These are phyloP conservation scores for Armadillidium nasatum DNA, from an alignment of 1,140 invertebrate genomes.

Conservation along the genomic window DNA sequence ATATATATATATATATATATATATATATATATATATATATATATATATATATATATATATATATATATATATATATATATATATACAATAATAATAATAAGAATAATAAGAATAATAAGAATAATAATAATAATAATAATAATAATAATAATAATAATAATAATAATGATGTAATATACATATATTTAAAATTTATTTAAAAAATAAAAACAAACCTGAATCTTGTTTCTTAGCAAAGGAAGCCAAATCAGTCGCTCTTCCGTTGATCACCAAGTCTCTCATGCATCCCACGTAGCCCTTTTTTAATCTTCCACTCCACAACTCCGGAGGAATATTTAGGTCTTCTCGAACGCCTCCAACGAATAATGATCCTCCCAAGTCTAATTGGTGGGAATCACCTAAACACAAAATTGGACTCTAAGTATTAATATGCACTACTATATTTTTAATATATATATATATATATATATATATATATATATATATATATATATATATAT, in stretches of 20 bases:
- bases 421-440: not conserved
- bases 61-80: no score
- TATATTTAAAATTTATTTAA: no score
- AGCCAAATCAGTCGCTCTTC: conserved; percentile 84
- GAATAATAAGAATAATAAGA: no score
- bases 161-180: no score
- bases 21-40: no score
- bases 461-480: not conserved
- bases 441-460: not conserved
- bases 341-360: conserved; percentile 64
- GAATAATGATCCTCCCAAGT: conserved; percentile 63
- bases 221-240: conserved; percentile 83
- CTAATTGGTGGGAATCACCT: conserved; percentile 79
- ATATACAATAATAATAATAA: no score
- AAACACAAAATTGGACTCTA: conserved; percentile 17
- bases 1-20: no score
- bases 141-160: no score
- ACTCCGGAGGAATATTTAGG: conserved; percentile 69
- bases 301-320: conserved; percentile 84
- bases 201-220: conserved; percentile 66
- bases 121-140: no score
- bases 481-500: not conserved
- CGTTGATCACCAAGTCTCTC: conserved; percentile 85
- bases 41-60: no score
- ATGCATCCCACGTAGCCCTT: conserved; percentile 94